phyloP scores from a whole-genome alignment of 2,888 invertebrate genomes.

The Zygothrica quintamaculata region DNA sequence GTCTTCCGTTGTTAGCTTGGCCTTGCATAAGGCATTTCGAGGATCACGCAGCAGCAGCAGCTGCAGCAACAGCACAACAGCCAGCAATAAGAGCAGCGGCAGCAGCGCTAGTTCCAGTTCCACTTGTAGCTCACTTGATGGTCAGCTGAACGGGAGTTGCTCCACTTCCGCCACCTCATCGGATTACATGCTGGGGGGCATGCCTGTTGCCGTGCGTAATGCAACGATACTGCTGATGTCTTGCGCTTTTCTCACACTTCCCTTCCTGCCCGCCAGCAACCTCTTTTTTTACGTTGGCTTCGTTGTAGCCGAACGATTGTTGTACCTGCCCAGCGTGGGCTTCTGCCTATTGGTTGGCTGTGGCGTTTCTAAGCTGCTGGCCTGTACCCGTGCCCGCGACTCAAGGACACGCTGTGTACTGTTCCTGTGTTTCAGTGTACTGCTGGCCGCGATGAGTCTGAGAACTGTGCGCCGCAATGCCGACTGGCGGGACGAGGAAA shows the following conservation, averaged over 20 bases:
- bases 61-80: conserved; percentile 84
- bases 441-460: conserved; percentile 89
- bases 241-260: conserved; percentile 92
- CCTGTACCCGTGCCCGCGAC: conserved; percentile 79
- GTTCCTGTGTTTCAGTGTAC: conserved; percentile 85
- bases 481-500: conserved; percentile 97
- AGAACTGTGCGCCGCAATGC: conserved; percentile 92
- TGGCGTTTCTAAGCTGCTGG: conserved; percentile 86
- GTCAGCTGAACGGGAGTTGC: conserved; percentile 12
- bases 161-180: conserved; percentile 21
- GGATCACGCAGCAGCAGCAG: conserved; percentile 83
- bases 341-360: conserved; percentile 94
- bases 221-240: conserved; percentile 86
- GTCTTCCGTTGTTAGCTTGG: conserved; percentile 73
- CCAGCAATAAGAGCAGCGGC: conserved; percentile 84
- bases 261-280: conserved; percentile 98
- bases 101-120: conserved; percentile 50
- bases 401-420: conserved; percentile 73
- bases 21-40: conserved; percentile 72
- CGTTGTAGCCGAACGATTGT: conserved; percentile 97
- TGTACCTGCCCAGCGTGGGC: conserved; percentile 98
- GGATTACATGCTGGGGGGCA: conserved; percentile 50
- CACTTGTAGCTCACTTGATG: conserved; percentile 73
- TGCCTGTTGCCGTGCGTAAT: conserved; percentile 58
- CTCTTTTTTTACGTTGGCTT: conserved; percentile 99